phyloP scores from a whole-genome alignment of 2,888 invertebrate genomes.

The Neuroscelio doddi region DNA sequence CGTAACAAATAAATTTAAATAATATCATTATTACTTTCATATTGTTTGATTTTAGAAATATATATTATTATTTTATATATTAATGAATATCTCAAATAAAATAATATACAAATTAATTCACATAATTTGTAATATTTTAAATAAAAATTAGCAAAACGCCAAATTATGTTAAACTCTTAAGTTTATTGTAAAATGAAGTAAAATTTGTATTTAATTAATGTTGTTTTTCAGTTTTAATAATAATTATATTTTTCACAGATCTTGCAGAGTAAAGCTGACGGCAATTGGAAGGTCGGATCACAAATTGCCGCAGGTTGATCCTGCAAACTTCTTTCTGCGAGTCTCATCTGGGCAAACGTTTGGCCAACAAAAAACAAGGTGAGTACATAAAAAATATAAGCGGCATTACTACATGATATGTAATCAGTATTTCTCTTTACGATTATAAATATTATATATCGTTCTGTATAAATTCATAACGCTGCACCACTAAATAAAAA shows the following conservation, averaged over 20 bases:
- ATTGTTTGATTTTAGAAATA: no score
- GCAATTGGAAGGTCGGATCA: slow-evolving; percentile 66
- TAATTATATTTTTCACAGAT: slow-evolving; percentile 41
- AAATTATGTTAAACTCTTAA: not conserved
- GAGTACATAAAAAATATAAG: slow-evolving; percentile 13
- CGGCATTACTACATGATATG: not conserved
- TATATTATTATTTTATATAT: no score
- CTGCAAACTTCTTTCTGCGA: slow-evolving; percentile 50
- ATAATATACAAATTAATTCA: no score
- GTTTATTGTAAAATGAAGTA: not conserved
- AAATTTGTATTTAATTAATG: no score
- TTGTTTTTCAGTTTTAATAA: not conserved
- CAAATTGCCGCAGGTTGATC: slow-evolving; percentile 67
- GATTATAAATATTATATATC: no score
- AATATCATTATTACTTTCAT: no score
- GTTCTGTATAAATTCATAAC: no score
- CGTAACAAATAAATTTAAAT: no score
- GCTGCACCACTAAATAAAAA: no score
- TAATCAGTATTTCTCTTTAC: not conserved
- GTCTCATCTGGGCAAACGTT: slow-evolving; percentile 45
- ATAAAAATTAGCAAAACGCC: no score
- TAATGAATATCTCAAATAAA: no score
- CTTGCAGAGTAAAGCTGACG: slow-evolving; percentile 66
- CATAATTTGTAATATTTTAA: no score
- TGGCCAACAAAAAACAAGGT: slow-evolving; percentile 60